Percentiles rank a stretch among this genome's conserved stretches.
Conservation (phyloP, 2,113 vertebrate genomes). For the Sapajus apella region DNA sequence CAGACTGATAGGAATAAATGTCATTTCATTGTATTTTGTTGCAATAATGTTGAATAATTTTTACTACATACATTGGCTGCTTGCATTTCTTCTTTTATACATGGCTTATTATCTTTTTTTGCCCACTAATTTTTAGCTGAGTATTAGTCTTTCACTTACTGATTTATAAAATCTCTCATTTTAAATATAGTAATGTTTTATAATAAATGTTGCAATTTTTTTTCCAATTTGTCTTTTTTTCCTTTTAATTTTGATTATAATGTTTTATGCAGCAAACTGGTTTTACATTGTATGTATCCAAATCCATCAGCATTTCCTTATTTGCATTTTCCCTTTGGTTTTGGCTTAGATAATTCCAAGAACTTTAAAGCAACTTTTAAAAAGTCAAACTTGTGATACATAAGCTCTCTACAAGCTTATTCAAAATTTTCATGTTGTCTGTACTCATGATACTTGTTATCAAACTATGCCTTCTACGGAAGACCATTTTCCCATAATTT, state of each 20-base stretch:
- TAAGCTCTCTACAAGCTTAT: neutral
- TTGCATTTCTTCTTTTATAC: slow-evolving; percentile 9
- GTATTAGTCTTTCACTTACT: neutral
- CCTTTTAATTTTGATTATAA: neutral
- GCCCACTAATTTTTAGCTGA: neutral
- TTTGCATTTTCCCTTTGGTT: neutral
- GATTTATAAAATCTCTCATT: neutral
- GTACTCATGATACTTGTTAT: neutral
- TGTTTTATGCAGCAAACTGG: neutral
- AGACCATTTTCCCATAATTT: neutral
- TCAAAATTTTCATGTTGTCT: neutral
- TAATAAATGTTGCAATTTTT: neutral
- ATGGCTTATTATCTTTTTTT: neutral
- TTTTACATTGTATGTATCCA: neutral
- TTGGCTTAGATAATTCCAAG: neutral
- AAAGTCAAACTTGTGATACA: neutral
- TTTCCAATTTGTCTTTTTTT: neutral
- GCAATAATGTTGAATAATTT: neutral
- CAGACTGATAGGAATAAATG: neutral
- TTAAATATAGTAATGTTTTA: neutral
- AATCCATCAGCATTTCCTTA: neutral
- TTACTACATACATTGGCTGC: neutral
- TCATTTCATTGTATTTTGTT: neutral
- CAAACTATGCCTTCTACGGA: neutral
- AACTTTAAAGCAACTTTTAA: neutral